These are phyloP conservation scores for Erythrolamprus reginae DNA, from an alignment of 2,113 vertebrate species.

Conservation along the genomic window DNA sequence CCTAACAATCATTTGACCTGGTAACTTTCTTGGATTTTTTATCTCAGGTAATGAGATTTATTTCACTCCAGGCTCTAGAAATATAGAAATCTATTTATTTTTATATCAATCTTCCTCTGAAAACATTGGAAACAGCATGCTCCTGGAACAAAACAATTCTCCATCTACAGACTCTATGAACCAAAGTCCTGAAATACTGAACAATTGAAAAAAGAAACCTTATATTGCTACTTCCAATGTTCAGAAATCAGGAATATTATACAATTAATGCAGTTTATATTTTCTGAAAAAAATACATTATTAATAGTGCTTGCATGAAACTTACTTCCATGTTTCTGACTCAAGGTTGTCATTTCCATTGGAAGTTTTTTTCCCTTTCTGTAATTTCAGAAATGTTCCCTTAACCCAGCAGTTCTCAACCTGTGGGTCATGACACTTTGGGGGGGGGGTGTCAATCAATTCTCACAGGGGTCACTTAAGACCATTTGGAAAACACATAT, in stretches of 20 bases:
- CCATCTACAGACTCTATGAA: neutral
- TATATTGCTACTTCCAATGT: neutral
- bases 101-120: neutral
- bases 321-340: neutral
- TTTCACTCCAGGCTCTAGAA: constrained; percentile 1
- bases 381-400: neutral
- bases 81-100: neutral
- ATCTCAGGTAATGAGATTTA: neutral
- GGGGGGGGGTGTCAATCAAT: too few relatives aligned
- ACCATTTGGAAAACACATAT: too few relatives aligned
- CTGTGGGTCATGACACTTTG: too few relatives aligned
- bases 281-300: neutral
- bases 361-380: neutral
- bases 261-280: neutral
- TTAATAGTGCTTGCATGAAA: neutral
- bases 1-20: constrained; percentile 13
- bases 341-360: neutral
- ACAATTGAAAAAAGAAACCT: neutral
- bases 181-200: neutral
- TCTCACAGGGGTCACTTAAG: too few relatives aligned
- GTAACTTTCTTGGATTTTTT: constrained; percentile 13
- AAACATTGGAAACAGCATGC: neutral
- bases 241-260: neutral
- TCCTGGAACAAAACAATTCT: neutral
- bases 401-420: too few relatives aligned